Evolutionary conservation across 2,113 vertebrate genomes (phyloP).

Genomic region (Serinus canaria): DNA sequence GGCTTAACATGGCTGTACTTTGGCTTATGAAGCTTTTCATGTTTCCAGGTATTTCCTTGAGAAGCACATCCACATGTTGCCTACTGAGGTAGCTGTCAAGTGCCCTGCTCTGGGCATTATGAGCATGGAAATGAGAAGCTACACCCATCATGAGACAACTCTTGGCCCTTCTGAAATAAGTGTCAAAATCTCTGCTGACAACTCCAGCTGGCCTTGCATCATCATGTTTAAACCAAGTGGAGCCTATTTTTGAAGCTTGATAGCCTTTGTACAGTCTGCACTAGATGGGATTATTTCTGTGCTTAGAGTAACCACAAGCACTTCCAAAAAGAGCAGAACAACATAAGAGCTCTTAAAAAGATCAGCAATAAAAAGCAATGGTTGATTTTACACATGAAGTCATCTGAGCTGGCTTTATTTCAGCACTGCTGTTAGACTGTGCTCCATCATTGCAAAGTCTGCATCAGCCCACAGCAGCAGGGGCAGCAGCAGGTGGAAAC

Average conservation of each 20-base stretch:
- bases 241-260: neutral
- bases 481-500: rapidly evolving
- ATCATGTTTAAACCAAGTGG: rapidly evolving
- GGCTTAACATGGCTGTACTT: neutral
- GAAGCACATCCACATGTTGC: neutral
- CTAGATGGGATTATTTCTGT: neutral
- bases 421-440: neutral
- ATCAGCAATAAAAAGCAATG: neutral
- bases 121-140: neutral
- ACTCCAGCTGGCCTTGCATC: neutral
- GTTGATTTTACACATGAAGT: neutral
- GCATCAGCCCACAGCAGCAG: neutral
- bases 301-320: neutral
- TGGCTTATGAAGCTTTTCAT: neutral
- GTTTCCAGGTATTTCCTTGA: neutral
- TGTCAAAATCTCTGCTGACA: neutral
- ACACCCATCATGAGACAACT: rapidly evolving
- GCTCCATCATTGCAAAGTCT: neutral
- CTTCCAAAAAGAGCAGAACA: neutral
- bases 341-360: neutral
- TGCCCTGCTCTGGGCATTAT: neutral
- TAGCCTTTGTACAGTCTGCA: neutral
- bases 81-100: neutral
- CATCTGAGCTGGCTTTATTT: neutral
- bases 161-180: neutral